Evolutionary conservation across 2,113 vertebrate genomes (phyloP), one percentile per base, ranked within the genome.

Genomic region (Anseranas semipalmata): DNA sequence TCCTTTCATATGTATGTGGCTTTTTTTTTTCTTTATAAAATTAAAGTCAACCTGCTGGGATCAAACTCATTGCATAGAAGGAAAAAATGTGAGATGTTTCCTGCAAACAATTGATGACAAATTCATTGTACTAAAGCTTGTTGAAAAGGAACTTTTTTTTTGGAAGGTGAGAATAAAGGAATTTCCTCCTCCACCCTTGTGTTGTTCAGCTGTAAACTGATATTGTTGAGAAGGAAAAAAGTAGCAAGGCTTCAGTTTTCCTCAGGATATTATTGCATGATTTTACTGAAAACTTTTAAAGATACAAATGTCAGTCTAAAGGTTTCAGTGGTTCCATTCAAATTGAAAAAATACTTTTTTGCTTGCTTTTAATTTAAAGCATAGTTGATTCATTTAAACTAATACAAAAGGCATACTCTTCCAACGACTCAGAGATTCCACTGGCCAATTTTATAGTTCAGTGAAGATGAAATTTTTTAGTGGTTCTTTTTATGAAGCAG

Each of bases 121-220:
- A 94, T 41, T 91, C 77, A 95, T 97, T 97, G 91, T 97, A 89
- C 67, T 93, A 86, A 39, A 92, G 43, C 68, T 39, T 83, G 56
- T 79, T 95, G 77, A 83, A 94, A 93, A 95, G 92, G 75, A 93
- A 78, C 96, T 63, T 45, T 50, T 76, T 52, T 90, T 81, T 53
- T 62, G 75, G 88, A 87, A 98, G 96, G 95, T 97, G 97, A 96
- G 94, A 97, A 93, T 92, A 83, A 88, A 98, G 97, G 95, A 96
- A 98, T 97, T 98, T 98, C 97, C 97, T 98, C 93, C 97, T 97
- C 97, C 97, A 97, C 97, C 97, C 98, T 79, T 66, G 60, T 92
- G 93, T 91, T 97, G 95, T 97, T 97, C 89, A 98, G 70, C 94
- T 96, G 96, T 97, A 96, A 98, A 92, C 86, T 96, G 96, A 97